Evolutionary conservation across 2,888 invertebrate genomes (phyloP).

Genomic region (Malthinus flaveolus): DNA sequence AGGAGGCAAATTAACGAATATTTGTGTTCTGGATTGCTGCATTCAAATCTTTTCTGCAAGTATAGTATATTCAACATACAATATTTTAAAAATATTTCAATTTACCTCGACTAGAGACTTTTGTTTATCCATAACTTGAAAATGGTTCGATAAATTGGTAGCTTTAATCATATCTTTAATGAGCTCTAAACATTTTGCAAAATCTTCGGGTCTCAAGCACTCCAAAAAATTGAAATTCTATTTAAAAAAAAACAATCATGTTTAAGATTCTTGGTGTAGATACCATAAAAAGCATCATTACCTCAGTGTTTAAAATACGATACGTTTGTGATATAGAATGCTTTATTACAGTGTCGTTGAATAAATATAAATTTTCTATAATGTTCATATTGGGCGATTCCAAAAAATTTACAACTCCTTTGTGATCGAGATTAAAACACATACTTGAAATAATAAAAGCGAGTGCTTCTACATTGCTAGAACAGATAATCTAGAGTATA

Average conservation of each 20-base stretch:
- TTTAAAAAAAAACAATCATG: slow-evolving; percentile 24
- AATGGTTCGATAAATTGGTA: slow-evolving; percentile 79
- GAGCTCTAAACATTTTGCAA: slow-evolving; percentile 70
- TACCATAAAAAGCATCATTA: slow-evolving; percentile 19
- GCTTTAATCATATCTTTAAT: slow-evolving; percentile 78
- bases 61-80: no score
- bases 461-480: slow-evolving; percentile 73
- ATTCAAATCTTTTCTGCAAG: slow-evolving; percentile 20
- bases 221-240: slow-evolving; percentile 81
- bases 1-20: neutral
- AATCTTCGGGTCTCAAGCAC: slow-evolving; percentile 67
- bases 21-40: neutral
- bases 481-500: slow-evolving; percentile 42
- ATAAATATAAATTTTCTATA: slow-evolving; percentile 79
- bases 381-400: slow-evolving; percentile 74
- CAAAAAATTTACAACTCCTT: slow-evolving; percentile 83
- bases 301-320: slow-evolving; percentile 78
- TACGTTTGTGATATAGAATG: slow-evolving; percentile 86
- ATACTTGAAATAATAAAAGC: slow-evolving; percentile 76
- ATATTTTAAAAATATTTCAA: no score
- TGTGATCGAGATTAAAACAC: slow-evolving; percentile 84
- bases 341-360: slow-evolving; percentile 86
- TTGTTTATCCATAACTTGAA: slow-evolving; percentile 58
- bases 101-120: slow-evolving; percentile 40
- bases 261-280: neutral